phyloP scores from a whole-genome alignment of 2,113 vertebrate species.

The Mesocricetus auratus region DNA sequence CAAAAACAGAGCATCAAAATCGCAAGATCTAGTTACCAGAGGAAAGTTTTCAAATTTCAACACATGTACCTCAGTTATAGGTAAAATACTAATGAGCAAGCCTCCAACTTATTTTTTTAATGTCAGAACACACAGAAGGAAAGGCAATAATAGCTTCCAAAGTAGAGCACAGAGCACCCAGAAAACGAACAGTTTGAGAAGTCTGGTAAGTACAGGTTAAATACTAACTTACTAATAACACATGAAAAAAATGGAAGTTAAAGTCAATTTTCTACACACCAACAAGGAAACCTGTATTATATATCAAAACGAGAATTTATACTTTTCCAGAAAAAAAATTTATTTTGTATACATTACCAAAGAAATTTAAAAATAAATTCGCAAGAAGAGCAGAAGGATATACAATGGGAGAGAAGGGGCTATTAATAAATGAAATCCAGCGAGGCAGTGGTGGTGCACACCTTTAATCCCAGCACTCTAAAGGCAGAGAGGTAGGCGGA shows the following conservation, averaged over 20 bases:
- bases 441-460: neutral
- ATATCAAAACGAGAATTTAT: conserved; percentile 22
- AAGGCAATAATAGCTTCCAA: neutral
- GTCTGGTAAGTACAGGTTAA: conserved; percentile 29
- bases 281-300: conserved; percentile 23
- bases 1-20: conserved; percentile 52
- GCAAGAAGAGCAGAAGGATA: conserved; percentile 13
- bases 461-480: neutral
- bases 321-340: conserved; percentile 42
- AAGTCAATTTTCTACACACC: conserved; percentile 20
- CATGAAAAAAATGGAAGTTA: conserved; percentile 45
- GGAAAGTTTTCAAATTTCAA: conserved; percentile 7
- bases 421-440: conserved; percentile 32
- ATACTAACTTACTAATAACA: conserved; percentile 9
- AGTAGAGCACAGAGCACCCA: conserved; percentile 32
- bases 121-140: conserved; percentile 23
- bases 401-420: neutral
- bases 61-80: neutral
- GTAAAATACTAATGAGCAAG: neutral
- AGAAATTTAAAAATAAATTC: neutral
- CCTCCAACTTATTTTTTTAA: conserved; percentile 36
- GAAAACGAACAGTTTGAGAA: conserved; percentile 58
- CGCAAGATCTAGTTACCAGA: neutral
- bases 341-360: conserved; percentile 35
- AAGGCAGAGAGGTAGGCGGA: neutral